These are phyloP conservation scores for Nephotettix cincticeps DNA, from an alignment of 1,140 invertebrate species.

Conservation along the genomic window DNA sequence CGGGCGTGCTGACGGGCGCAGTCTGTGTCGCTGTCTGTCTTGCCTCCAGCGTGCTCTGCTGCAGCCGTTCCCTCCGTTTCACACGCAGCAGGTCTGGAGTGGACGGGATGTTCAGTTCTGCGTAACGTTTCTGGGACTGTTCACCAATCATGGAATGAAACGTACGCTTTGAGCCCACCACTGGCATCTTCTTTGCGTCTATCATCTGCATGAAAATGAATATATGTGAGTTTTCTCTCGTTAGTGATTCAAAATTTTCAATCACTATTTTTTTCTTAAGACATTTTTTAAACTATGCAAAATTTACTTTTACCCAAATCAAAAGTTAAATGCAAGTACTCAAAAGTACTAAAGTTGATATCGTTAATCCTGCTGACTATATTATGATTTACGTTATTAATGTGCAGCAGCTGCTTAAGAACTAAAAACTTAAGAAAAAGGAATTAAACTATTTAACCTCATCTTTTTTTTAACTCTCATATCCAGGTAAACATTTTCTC, in stretches of 20 bases:
- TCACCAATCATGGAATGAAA: background rate
- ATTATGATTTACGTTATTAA: no score
- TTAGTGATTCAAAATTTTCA: background rate
- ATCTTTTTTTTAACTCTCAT: no score
- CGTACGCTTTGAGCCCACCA: slow-evolving; percentile 21
- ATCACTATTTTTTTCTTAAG: background rate
- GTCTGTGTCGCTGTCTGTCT: slow-evolving; percentile 41
- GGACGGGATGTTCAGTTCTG: slow-evolving; percentile 53
- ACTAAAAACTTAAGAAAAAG: no score
- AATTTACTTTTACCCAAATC: no score
- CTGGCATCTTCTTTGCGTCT: slow-evolving; percentile 37
- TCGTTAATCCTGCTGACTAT: no score
- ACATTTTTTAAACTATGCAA: no score
- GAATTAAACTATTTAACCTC: no score
- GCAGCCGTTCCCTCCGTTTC: slow-evolving; percentile 58
- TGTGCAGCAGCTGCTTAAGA: no score
- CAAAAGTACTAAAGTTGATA: no score
- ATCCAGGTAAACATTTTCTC: no score
- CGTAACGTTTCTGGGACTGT: background rate
- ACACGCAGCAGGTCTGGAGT: slow-evolving; percentile 58
- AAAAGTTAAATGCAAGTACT: no score
- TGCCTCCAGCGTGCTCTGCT: slow-evolving; percentile 60
- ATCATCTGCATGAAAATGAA: slow-evolving; percentile 15
- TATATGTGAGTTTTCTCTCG: background rate
- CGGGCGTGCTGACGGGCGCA: background rate